These are phyloP conservation scores for Scaptomyza hsui DNA, from an alignment of 1,140 invertebrate genomes.

Conservation along the genomic window DNA sequence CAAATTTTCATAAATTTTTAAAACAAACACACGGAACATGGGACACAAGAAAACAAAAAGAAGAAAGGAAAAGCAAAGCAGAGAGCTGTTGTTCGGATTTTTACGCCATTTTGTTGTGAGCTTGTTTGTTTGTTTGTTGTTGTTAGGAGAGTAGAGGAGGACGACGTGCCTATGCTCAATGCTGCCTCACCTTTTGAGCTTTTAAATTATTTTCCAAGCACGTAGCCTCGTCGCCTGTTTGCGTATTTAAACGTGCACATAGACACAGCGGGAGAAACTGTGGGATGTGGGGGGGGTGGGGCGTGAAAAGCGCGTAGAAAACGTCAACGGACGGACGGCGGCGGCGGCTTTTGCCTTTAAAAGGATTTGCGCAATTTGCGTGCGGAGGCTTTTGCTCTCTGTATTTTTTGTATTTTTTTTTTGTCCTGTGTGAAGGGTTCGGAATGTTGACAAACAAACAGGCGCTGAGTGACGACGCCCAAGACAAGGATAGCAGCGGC, in stretches of 20 bases:
- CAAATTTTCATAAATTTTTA: constrained; percentile 82
- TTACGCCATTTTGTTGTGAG: constrained; percentile 69
- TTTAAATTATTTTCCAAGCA: constrained; percentile 84
- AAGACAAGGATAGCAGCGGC: constrained; percentile 64
- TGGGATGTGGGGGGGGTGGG: constrained; percentile 4
- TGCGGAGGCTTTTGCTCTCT: constrained; percentile 33
- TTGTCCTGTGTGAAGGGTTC: constrained; percentile 21
- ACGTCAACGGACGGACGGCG: constrained; percentile 10
- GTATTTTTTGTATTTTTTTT: constrained; percentile 9
- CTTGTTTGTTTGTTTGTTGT: constrained; percentile 25
- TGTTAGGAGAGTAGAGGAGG: too few species aligned
- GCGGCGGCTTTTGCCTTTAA: constrained; percentile 68
- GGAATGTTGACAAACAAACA: constrained; percentile 64
- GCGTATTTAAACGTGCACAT: constrained; percentile 77
- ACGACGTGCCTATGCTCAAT: constrained; percentile 75
- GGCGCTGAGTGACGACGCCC: constrained; percentile 73
- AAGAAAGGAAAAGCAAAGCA: constrained; percentile 24
- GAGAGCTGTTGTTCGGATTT: constrained; percentile 41
- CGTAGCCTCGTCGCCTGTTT: constrained; percentile 80
- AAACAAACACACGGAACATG: constrained; percentile 74
- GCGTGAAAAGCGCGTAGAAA: constrained; percentile 58
- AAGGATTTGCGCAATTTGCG: constrained; percentile 80
- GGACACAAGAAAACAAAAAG: constrained; percentile 10
- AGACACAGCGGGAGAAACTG: constrained; percentile 1
- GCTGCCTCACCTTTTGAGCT: constrained; percentile 83